Base-by-base conservation (phyloP, 2,797 vertebrate genomes). In the Danio aesculapii region DNA sequence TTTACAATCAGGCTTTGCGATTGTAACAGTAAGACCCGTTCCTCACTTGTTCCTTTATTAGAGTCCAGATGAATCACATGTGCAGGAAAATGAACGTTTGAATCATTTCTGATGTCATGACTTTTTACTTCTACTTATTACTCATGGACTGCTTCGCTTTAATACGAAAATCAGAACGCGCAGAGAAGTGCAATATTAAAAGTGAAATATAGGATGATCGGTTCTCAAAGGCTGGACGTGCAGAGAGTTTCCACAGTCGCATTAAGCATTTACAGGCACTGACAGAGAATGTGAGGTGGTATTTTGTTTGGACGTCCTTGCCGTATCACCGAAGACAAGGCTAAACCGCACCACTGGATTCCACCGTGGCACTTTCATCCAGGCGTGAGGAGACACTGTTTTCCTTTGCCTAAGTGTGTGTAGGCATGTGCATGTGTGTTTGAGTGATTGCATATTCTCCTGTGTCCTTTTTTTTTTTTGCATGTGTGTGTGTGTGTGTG, bases 301-400 rank as follows among this genome's bases (percentile, higher is more conserved):
- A 67, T 81, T 84, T 70, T 84, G 68, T 55, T 85, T 83, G 83
- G 82, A 83, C 81, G 81, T 83, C 67, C 57, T 74, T 59, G 67
- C 52, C 67, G 63, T 75, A 39, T n/a, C 69, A 49, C 16, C 19
- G 21, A 73, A 41, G 78, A 70, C 19, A 82, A 83, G 64, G 55
- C 69, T 62, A 81, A 81, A 84, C 85, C 74, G 53, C 71, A 85
- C 17, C 66, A 71, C 77, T 86, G 77, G 84, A 88, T 83, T 83
- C 72, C 74, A 84, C 79, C 79, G 83, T 77, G 44, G 75, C 30
- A 17, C 82, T 75, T 80, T 87, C 79, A 64, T 88, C 72, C 74
- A 81, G 83, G 80, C 85, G 81, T 84, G 79, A 82, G 85, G 84
- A 79, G 43, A 68, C 46, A 11, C 19, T 90, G 86, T 91, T 93